Evolutionary conservation across 2,797 vertebrate species (phyloP), one percentile per base, ranked within the genome.

Genomic region (Linurgus olivaceus): DNA sequence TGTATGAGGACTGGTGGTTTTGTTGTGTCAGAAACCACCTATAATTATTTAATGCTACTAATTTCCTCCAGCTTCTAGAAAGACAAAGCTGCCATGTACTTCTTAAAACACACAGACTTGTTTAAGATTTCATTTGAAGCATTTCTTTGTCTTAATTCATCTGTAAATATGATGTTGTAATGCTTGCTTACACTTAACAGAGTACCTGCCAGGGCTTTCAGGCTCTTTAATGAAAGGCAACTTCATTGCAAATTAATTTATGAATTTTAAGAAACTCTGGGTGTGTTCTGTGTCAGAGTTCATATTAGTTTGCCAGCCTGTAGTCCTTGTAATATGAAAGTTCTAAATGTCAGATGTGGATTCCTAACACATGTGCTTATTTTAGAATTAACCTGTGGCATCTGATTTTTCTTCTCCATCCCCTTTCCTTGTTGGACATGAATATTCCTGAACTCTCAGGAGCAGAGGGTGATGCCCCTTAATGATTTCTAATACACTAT

Each of bases 11-110:
- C 40, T 73, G 58, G 79, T 78, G 73, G 58, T 90, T 95, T 93
- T 7, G 5, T 88, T 90, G 55, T 92, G 71, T 66, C 70, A 94
- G 90, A 90, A 96, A 88, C 81, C 81, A 90, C 57, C 84, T 89
- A 6, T 87, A 92, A 94, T 96, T 94, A 94, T 76, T 95, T 95
- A 94, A 94, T 86, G 70, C 40, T 88, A 86, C 73, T 96, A 91
- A 96, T 96, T 96, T 95, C 94, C 96, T 95, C 12, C 73, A 91
- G 75, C 86, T 77, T 94, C 75, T 89, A 76, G 74, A 87, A 93
- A 85, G 74, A 61, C 77, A 91, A 70, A 86, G 42, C 33, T 92
- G 20, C 23, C 35, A n/a, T 75, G 31, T 83, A 74, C 54, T 86
- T 52, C 61, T 92, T 74, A 67, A 93, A 82, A 42, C 31, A 87